Evolutionary conservation across 2,113 vertebrate genomes (phyloP), one percentile per base, ranked within the genome.

Genomic region (Pagrus major): DNA sequence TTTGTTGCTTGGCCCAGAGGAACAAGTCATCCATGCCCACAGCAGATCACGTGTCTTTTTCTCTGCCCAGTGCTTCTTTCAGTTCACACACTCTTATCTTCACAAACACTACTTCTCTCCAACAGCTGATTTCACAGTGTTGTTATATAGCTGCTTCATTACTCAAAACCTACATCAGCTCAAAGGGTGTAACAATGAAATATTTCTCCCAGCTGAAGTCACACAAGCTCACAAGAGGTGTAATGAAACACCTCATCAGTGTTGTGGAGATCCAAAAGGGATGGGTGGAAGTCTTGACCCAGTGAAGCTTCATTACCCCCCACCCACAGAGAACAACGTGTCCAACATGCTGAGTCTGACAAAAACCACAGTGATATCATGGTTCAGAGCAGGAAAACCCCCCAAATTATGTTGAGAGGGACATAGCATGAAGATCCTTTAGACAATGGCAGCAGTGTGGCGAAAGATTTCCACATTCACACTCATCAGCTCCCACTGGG

Each of bases 191-290:
- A 81, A 79, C 59, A 72, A 31, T 29, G 23, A 5, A 76, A 64
- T 1, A 1, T 29, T 49, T 79, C 76, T 54, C 23, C 49, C 47
- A 41, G 58, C 56, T 73, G 44, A 78, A 78, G 75, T 78, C 44
- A 78, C 78, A 68, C 51, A 35, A 81, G 37, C 47, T 69, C 64
- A 71, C 61, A 37, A 27, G 67, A 89, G 66, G 51, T 78, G 76
- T 67, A 84, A 87, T 77, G 72, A 85, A 89, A 85, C 89, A 59
- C 82, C 74, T 91, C 86, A 83, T 93, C 79, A 23, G 27, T 2
- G 15, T 11, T 41, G 51, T 47, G 51, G 9, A 66, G 78, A 79
- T 83, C 67, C 76, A 78, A 78, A 33, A 65, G 41, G 71, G 39
- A 81, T 54, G 80, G 78, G 59, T 42, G 65, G 58, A 75, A 67